Conservation (phyloP, 2,113 vertebrate genomes). For the Gambusia affinis region DNA sequence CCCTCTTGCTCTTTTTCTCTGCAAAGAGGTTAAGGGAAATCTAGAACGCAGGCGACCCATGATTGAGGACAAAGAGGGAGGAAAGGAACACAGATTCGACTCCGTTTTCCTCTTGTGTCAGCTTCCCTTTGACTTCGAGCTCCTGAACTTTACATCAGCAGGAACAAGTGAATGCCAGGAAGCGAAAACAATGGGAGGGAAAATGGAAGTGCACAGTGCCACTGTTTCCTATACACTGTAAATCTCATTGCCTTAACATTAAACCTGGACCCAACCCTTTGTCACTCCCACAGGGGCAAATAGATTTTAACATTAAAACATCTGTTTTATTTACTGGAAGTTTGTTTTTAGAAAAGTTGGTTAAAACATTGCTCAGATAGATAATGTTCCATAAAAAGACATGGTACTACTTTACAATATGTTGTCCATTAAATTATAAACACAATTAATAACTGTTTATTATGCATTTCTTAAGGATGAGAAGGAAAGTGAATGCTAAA, state of each 20-base stretch:
- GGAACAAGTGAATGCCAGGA: slow-evolving; percentile 61
- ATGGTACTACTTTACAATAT: too few species aligned
- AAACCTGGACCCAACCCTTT: neutral
- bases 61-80: slow-evolving; percentile 43
- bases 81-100: slow-evolving; percentile 37
- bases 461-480: too few species aligned
- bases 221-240: slow-evolving; percentile 15
- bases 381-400: too few species aligned
- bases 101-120: slow-evolving; percentile 49
- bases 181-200: slow-evolving; percentile 78
- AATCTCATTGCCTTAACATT: neutral
- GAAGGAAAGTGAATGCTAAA: too few species aligned
- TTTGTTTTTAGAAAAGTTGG: neutral
- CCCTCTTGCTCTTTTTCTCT: slow-evolving; percentile 1
- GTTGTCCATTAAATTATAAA: too few species aligned
- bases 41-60: neutral
- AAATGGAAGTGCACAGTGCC: slow-evolving; percentile 57
- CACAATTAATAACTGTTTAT: too few species aligned
- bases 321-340: neutral
- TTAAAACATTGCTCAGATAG: too few species aligned
- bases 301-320: neutral
- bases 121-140: slow-evolving; percentile 68
- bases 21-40: slow-evolving; percentile 38
- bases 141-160: slow-evolving; percentile 69
- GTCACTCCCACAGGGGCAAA: neutral